phyloP scores from a whole-genome alignment of 1,140 invertebrate genomes.

The Pinna nobilis region DNA sequence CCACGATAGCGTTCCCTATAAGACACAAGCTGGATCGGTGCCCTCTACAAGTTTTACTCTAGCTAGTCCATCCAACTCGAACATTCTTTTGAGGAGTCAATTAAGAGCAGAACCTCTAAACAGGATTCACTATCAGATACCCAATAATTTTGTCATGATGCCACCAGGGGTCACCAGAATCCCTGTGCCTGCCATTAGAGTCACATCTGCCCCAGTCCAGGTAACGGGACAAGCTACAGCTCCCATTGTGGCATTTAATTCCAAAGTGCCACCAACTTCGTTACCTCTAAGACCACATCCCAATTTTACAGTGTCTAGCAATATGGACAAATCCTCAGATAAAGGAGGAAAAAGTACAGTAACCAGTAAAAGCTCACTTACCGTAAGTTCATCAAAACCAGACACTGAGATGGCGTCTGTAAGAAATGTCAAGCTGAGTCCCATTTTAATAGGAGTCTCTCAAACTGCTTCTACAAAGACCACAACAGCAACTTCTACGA shows the following conservation, averaged over 20 bases:
- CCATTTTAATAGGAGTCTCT: not conserved
- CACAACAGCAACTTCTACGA: constrained; percentile 3
- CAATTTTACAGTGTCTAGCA: too few species aligned
- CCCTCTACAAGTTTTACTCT: not conserved
- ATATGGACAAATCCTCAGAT: not conserved
- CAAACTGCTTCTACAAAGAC: not conserved
- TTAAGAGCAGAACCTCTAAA: not conserved
- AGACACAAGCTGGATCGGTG: too few species aligned
- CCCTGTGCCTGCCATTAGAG: constrained; percentile 6
- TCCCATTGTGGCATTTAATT: not conserved
- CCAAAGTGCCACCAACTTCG: not conserved
- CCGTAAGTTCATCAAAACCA: not conserved
- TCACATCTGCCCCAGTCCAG: too few species aligned
- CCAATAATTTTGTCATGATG: too few species aligned
- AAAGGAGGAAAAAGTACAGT: too few species aligned
- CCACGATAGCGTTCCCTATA: not conserved
- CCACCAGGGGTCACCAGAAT: constrained; percentile 7
- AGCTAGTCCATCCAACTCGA: constrained; percentile 1
- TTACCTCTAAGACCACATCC: not conserved
- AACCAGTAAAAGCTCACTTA: not conserved
- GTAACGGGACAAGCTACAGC: not conserved
- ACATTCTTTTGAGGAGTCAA: too few species aligned
- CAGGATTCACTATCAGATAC: too few species aligned
- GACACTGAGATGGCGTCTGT: not conserved
- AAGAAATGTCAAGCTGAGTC: not conserved